A percentile compares a stretch with the other conserved stretches of the same genome.
Evolutionary conservation across 2,888 invertebrate genomes (phyloP).

Genomic region (Drosophila ustulata): DNA sequence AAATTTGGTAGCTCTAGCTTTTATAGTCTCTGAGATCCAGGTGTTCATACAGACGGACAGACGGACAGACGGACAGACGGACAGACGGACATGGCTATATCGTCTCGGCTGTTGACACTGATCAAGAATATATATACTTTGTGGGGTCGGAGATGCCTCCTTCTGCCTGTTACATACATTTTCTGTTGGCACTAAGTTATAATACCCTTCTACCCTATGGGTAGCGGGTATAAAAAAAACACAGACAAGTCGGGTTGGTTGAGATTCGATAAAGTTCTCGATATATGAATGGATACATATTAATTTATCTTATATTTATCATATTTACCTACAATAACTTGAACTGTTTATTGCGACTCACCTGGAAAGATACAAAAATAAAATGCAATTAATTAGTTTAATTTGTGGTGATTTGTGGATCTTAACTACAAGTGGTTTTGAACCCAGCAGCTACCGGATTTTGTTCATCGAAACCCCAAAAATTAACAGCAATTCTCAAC

Average conservation of each 20-base stretch:
- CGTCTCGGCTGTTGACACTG: too few species aligned
- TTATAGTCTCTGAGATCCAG: too few species aligned
- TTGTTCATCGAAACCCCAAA: conserved; percentile 18
- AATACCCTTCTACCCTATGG: too few species aligned
- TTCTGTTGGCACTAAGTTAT: too few species aligned
- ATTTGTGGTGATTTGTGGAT: conserved; percentile 13
- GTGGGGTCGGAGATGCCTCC: too few species aligned
- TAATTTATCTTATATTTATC: conserved; percentile 3
- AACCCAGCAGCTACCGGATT: conserved; percentile 20
- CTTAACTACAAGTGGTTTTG: conserved; percentile 1
- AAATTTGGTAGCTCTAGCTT: too few species aligned
- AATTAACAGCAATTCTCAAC: conserved; percentile 56
- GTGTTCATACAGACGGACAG: too few species aligned
- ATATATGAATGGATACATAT: not conserved
- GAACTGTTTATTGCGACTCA: conserved; percentile 42
- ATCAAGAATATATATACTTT: too few species aligned
- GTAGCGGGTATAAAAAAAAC: too few species aligned
- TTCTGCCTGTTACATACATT: too few species aligned
- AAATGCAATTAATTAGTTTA: conserved; percentile 9
- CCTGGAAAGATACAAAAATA: conserved; percentile 57
- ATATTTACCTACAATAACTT: conserved; percentile 19
- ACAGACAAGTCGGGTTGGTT: conserved; percentile 28
- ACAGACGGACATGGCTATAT: too few species aligned
- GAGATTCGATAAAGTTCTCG: conserved; percentile 23
- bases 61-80: too few species aligned